Evolutionary conservation across 2,113 vertebrate species (phyloP).

Genomic region (Zosterops hypoxanthus): DNA sequence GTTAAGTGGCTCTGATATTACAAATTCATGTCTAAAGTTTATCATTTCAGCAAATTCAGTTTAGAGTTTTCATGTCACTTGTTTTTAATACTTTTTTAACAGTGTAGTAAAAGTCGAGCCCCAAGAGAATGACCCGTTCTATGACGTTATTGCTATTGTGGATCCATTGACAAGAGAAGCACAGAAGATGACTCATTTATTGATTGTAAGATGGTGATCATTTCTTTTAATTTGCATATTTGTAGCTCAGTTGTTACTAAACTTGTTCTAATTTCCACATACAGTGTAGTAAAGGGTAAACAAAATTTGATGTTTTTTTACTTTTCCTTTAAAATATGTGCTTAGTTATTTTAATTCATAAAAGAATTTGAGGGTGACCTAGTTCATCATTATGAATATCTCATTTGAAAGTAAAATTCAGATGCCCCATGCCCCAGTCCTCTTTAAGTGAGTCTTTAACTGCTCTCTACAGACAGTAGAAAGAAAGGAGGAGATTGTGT

Average conservation of each 20-base stretch:
- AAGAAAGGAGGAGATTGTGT: not conserved
- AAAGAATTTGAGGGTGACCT: not conserved
- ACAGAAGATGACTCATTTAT: constrained; percentile 89
- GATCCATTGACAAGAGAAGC: constrained; percentile 92
- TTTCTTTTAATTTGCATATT: not conserved
- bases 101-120: constrained; percentile 85
- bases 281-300: not conserved
- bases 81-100: not conserved
- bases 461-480: not conserved
- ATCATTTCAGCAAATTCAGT: not conserved
- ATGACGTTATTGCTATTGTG: constrained; percentile 87
- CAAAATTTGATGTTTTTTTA: not conserved
- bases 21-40: not conserved
- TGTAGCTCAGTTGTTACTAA: not conserved
- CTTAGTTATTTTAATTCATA: not conserved
- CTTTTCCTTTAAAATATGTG: not conserved
- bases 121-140: constrained; percentile 82
- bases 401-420: not conserved
- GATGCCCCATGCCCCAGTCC: not conserved
- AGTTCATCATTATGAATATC: not conserved
- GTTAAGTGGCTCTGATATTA: not conserved
- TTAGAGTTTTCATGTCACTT: not conserved
- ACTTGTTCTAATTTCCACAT: not conserved
- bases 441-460: not conserved
- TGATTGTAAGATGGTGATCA: constrained; percentile 81